Evolutionary conservation across 2,113 vertebrate genomes (phyloP), one percentile per base, ranked within the genome.

Genomic region (Talpa occidentalis): DNA sequence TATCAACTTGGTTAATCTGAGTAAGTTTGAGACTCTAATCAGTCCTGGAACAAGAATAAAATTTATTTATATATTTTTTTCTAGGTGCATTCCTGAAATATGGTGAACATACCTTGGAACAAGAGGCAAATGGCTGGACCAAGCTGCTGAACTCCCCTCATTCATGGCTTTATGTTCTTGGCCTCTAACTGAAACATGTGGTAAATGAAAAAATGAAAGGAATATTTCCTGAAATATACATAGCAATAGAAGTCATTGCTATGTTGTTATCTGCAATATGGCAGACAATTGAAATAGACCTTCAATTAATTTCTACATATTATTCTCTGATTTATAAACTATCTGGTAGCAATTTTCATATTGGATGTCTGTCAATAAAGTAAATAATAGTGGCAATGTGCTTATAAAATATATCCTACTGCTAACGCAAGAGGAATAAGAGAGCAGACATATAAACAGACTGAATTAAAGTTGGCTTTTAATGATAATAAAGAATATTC

Each of bases 291-390:
- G 56, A 94, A 83, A 44, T 6, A 67, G 40, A 73, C 32, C 17
- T 84, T 79, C 54, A 59, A 3, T 67, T 79, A 76, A 81, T 40
- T 86, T 86, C 69, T 24, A 80, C 2, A 6, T 62, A 64, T 86
- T 76, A 59, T 77, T 87, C 44, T 89, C 80, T 82, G 42, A 76
- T 26, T 86, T 86, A 64, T 44, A 86, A 94, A 42, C 14, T 30
- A 62, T 26, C 49, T 42, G 37, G 7, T 85, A 66, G 54, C 22
- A 49, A 56, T 81, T 89, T 88, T 76, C 40, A 70, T 86, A 47
- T 10, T 56, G 32, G 28, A 59, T 54, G 22, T 79, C 28, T 69
- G 35, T 83, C 24, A n/a, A 4, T 64, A 73, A 91, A 35, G 64
- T 73, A 78, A 84, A 67, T 11, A 37, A 10, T 74, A 82, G 49